These are phyloP conservation scores for Acropora yongei DNA, from an alignment of 64 coral and sea anemone genomes.

Conservation along the genomic window DNA sequence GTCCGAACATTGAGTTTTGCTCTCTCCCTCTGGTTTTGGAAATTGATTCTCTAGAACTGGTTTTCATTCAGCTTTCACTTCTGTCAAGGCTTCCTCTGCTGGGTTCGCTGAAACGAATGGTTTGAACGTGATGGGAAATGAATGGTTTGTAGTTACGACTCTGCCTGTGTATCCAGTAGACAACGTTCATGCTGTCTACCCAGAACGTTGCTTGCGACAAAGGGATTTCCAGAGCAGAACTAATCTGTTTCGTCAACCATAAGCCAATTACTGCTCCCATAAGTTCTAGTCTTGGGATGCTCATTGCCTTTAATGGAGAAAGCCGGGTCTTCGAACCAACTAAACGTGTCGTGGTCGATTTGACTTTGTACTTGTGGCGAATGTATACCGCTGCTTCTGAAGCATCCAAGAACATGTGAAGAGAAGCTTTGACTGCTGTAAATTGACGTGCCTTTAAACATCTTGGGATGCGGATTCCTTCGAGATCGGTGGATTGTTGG, in stretches of 20 bases:
- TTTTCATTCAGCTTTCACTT: background rate
- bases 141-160: conserved; percentile 63
- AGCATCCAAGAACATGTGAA: background rate
- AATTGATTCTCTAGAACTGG: background rate
- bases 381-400: conserved; percentile 49
- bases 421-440: background rate
- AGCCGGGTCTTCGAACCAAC: conserved; percentile 54
- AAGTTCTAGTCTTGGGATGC: conserved; percentile 64
- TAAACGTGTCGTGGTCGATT: background rate
- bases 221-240: conserved; percentile 1
- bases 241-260: conserved; percentile 33
- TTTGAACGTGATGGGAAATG: conserved; percentile 43
- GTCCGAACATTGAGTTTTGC: background rate
- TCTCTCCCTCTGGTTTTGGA: background rate
- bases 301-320: conserved; percentile 54
- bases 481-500: no score
- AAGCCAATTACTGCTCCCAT: conserved; percentile 66
- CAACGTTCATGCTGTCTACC: conserved; percentile 59
- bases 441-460: no score
- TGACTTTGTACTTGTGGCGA: conserved; percentile 28
- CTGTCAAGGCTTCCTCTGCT: background rate
- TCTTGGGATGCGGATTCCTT: no score
- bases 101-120: background rate
- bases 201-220: conserved; percentile 38
- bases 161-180: conserved; percentile 63